phyloP scores from a whole-genome alignment of 2,797 vertebrate genomes.

The Urocyon cinereoargenteus region DNA sequence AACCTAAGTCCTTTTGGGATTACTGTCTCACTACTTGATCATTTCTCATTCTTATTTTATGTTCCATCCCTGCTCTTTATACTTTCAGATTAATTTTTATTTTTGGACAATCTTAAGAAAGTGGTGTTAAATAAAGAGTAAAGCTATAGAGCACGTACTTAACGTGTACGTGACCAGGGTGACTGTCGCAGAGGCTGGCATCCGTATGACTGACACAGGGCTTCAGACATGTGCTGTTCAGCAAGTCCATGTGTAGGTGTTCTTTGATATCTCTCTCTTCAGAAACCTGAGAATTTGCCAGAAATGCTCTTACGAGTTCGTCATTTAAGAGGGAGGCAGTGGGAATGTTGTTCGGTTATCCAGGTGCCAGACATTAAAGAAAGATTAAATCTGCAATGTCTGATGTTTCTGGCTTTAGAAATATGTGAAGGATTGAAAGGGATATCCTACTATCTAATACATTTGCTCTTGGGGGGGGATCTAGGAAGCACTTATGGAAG shows the following conservation, averaged over 20 bases:
- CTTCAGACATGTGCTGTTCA: not conserved
- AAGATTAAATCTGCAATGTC: not conserved
- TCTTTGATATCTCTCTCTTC: not conserved
- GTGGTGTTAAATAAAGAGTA: not conserved
- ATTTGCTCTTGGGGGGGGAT: slow-evolving; percentile 65
- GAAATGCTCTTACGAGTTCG: not conserved
- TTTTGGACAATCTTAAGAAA: slow-evolving; percentile 37
- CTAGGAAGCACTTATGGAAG: slow-evolving; percentile 98
- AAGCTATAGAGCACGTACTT: not conserved
- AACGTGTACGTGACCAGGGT: not conserved
- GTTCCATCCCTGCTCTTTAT: not conserved
- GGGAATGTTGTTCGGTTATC: not conserved
- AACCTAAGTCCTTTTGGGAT: not conserved
- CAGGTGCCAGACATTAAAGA: not conserved
- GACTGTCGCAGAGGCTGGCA: not conserved
- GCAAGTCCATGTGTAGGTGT: not conserved
- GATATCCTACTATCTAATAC: slow-evolving; percentile 40
- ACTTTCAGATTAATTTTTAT: slow-evolving; percentile 30
- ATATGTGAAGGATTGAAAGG: not conserved
- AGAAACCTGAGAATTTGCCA: not conserved
- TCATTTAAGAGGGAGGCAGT: not conserved
- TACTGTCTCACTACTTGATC: not conserved
- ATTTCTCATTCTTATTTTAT: not conserved
- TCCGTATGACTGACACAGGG: not conserved
- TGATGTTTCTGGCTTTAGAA: not conserved